Conservation (phyloP, 53 echinoderm and acorn worm genomes). For the Temnopleurus reevesii region DNA sequence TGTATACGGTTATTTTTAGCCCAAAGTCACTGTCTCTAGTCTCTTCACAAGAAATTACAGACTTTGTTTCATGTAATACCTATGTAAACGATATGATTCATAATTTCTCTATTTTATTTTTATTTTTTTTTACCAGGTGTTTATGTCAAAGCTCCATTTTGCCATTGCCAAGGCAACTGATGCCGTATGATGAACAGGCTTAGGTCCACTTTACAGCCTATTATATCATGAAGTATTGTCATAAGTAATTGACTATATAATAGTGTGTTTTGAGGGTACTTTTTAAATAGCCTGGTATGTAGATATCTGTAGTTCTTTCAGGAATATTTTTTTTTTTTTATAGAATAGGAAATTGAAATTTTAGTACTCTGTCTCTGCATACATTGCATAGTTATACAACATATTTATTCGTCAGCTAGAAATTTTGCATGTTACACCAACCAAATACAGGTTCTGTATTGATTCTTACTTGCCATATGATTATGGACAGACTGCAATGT, state of each 20-base stretch:
- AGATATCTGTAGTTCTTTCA: neutral
- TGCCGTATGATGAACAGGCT: neutral
- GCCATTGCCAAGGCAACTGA: conserved; percentile 66
- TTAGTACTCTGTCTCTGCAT: neutral
- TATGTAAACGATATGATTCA: no score
- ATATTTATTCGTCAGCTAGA: neutral
- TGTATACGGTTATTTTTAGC: no score
- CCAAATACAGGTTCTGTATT: neutral
- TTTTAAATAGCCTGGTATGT: neutral
- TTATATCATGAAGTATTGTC: neutral
- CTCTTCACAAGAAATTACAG: no score
- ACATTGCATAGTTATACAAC: neutral
- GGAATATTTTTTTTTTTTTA: neutral
- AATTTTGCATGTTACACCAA: neutral
- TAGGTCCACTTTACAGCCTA: neutral
- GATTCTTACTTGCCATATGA: neutral
- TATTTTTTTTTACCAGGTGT: conserved; percentile 37
- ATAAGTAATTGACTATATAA: neutral
- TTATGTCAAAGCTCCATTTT: conserved; percentile 55
- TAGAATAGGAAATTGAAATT: neutral
- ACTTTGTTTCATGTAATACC: no score
- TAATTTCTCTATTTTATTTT: neutral
- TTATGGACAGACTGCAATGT: neutral
- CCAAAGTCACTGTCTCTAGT: no score
- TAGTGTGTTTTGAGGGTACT: neutral